A percentile compares a stretch with the other conserved stretches of the same genome.
Evolutionary conservation across 2,888 invertebrate species (phyloP).

Genomic region (Ophion slaviceki): DNA sequence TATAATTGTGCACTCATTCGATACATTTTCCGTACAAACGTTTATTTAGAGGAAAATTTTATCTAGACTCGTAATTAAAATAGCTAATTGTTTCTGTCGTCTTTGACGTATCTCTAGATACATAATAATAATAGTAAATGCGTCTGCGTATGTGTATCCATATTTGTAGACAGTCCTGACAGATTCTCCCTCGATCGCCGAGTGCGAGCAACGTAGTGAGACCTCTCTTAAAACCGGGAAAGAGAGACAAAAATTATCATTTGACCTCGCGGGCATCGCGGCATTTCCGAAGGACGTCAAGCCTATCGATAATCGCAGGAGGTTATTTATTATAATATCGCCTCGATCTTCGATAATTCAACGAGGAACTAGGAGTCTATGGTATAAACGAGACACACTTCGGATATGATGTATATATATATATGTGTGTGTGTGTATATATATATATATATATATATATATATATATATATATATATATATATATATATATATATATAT

Average conservation of each 20-base stretch:
- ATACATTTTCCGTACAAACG: slow-evolving; percentile 2
- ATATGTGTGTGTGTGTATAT: too few species aligned
- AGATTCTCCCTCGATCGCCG: slow-evolving; percentile 47
- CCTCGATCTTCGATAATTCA: slow-evolving; percentile 66
- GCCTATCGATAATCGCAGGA: slow-evolving; percentile 68
- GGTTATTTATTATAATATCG: slow-evolving; percentile 69
- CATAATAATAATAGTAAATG: background rate
- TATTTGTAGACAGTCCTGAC: background rate
- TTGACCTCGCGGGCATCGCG: slow-evolving; percentile 76
- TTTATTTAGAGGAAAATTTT: slow-evolving; percentile 41
- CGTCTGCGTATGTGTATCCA: slow-evolving; percentile 5
- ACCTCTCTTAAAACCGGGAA: slow-evolving; percentile 63
- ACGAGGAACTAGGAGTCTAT: slow-evolving; percentile 52
- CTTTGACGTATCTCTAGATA: slow-evolving; percentile 20
- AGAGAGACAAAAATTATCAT: slow-evolving; percentile 71
- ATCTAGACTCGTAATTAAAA: slow-evolving; percentile 32
- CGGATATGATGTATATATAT: slow-evolving; percentile 15
- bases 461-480: too few species aligned
- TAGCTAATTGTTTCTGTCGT: slow-evolving; percentile 32
- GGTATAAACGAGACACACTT: slow-evolving; percentile 24
- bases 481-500: too few species aligned
- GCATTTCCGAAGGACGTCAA: slow-evolving; percentile 78
- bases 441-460: too few species aligned
- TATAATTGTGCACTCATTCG: slow-evolving; percentile 7
- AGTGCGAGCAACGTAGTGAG: slow-evolving; percentile 38